Evolutionary conservation across 1,140 invertebrate species (phyloP).

Genomic region (Steinernema khuongi): DNA sequence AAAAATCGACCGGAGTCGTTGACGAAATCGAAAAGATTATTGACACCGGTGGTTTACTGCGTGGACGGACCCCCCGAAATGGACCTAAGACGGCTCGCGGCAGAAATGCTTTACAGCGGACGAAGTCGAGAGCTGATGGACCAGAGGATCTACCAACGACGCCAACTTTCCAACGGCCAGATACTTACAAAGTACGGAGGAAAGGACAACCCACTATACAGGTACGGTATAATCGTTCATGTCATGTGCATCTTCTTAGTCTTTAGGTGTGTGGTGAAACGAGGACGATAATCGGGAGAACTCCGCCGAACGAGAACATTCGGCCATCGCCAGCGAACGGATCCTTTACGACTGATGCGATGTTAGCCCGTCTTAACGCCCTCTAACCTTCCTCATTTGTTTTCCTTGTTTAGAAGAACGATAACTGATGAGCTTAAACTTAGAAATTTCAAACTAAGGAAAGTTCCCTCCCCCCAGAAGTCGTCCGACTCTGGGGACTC

Average conservation of each 20-base stretch:
- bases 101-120: not conserved
- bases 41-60: constrained; percentile 17
- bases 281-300: not conserved
- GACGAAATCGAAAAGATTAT: constrained; percentile 39
- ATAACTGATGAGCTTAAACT: not conserved
- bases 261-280: not conserved
- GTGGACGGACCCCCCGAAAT: not conserved
- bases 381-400: not conserved
- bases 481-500: not conserved
- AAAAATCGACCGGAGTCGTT: constrained; percentile 23
- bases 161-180: not conserved
- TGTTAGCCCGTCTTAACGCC: not conserved
- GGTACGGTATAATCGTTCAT: not conserved
- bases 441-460: not conserved
- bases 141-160: not conserved
- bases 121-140: not conserved
- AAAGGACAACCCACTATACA: not conserved
- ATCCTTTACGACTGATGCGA: not conserved
- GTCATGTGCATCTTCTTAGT: not conserved
- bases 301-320: not conserved
- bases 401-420: not conserved
- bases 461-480: not conserved
- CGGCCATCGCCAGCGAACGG: not conserved
- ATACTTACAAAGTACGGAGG: not conserved
- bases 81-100: not conserved